phyloP scores from a whole-genome alignment of 1,140 invertebrate genomes.

The Atta texana region DNA sequence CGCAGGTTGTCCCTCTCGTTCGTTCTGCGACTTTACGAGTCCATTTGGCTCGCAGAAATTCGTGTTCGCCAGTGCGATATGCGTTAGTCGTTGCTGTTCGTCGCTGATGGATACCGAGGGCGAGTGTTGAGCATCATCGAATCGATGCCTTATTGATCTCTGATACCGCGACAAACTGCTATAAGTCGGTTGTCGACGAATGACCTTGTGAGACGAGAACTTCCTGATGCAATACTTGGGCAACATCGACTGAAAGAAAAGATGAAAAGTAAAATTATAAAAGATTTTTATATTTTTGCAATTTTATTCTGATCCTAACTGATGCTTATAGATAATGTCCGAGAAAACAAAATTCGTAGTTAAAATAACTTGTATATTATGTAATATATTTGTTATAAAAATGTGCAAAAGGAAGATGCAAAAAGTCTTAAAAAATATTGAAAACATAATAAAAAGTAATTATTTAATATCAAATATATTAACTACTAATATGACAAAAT shows the following conservation, averaged over 20 bases:
- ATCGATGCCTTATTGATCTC: constrained; percentile 67
- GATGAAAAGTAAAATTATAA: background rate
- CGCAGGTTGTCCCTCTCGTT: background rate
- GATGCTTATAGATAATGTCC: background rate
- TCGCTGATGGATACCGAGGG: constrained; percentile 79
- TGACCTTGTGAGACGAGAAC: constrained; percentile 70
- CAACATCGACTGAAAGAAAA: constrained; percentile 82
- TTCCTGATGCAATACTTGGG: constrained; percentile 82
- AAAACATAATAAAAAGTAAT: background rate
- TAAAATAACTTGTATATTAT: background rate
- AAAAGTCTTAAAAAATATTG: background rate
- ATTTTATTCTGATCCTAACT: background rate
- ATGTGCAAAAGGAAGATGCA: background rate
- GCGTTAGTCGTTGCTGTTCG: constrained; percentile 77
- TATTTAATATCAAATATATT: background rate
- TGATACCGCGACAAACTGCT: constrained; percentile 79
- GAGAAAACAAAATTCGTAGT: background rate
- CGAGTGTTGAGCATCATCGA: constrained; percentile 70
- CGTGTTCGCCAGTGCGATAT: background rate
- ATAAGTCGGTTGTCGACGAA: constrained; percentile 77
- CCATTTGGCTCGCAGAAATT: constrained; percentile 40
- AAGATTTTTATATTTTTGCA: background rate
- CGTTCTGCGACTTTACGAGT: background rate
- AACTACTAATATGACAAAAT: background rate
- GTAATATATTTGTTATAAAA: background rate